Evolutionary conservation across 2,113 vertebrate genomes (phyloP).

Genomic region (Pygoscelis adeliae): DNA sequence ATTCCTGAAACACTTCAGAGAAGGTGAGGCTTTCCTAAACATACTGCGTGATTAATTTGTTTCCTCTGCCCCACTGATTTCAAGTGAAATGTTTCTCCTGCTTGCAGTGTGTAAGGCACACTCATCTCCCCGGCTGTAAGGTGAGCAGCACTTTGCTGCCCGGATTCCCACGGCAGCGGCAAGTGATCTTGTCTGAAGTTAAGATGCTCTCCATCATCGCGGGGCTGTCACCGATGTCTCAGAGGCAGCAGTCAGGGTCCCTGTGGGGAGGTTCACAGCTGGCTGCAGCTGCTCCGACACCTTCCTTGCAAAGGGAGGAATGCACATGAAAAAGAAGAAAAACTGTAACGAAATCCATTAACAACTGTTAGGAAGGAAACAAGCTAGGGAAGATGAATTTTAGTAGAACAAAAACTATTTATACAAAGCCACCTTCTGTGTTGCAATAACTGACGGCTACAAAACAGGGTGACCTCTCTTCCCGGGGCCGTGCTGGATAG

Average conservation of each 20-base stretch:
- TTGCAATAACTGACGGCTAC: not conserved
- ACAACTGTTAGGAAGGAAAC: not conserved
- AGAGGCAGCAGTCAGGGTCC: not conserved
- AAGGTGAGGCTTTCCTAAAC: not conserved
- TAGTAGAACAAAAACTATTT: not conserved
- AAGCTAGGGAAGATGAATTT: not conserved
- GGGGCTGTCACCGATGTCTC: not conserved
- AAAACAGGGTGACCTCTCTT: not conserved
- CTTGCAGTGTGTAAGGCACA: not conserved
- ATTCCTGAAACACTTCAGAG: not conserved
- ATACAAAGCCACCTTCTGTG: not conserved
- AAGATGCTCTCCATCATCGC: not conserved
- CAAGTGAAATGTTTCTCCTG: not conserved
- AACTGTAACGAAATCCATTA: not conserved
- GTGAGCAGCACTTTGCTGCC: not conserved
- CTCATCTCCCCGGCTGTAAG: not conserved
- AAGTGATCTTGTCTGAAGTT: not conserved
- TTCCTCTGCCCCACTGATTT: not conserved
- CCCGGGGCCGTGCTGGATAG: not conserved
- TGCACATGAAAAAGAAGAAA: not conserved
- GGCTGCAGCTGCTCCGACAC: slow-evolving; percentile 17
- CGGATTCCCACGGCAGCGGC: not conserved
- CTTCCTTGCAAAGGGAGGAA: not conserved
- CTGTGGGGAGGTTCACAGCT: not conserved
- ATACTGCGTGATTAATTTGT: not conserved